A percentile compares a stretch with the other conserved stretches of the same genome.
Conservation (phyloP, 2,113 vertebrate genomes). For the Meles meles region DNA sequence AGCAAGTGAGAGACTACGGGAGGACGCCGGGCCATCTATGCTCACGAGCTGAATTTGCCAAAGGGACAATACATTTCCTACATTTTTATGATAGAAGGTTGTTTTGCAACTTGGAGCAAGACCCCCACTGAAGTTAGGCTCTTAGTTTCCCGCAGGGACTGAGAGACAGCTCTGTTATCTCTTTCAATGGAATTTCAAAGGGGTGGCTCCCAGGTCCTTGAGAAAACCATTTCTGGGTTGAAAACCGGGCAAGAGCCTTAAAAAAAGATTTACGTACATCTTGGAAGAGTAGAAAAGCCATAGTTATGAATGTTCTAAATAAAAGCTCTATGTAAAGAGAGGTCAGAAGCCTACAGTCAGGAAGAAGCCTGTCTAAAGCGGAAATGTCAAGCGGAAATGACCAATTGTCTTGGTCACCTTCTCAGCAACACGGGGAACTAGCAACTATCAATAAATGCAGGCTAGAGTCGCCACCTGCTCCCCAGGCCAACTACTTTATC, state of each 20-base stretch:
- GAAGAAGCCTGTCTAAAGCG: background rate
- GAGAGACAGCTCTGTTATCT: background rate
- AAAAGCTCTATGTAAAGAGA: background rate
- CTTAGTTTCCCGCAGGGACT: background rate
- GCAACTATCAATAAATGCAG: background rate
- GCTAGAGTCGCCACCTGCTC: background rate
- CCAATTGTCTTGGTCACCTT: background rate
- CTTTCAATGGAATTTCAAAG: background rate
- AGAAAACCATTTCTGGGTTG: background rate
- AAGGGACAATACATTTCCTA: background rate
- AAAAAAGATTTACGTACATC: background rate
- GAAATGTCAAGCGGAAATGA: background rate
- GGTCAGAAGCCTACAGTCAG: background rate
- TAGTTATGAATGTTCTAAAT: background rate
- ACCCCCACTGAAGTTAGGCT: background rate
- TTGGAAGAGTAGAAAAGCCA: background rate
- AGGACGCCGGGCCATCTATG: background rate
- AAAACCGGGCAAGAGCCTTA: background rate
- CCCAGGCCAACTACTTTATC: background rate
- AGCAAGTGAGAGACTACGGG: background rate
- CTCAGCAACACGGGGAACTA: background rate
- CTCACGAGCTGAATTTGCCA: background rate
- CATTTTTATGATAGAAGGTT: background rate
- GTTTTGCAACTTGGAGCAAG: background rate
- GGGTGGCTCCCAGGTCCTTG: background rate